Conservation (phyloP, 1,140 invertebrate genomes). For the Proctacanthus coquilletti region DNA sequence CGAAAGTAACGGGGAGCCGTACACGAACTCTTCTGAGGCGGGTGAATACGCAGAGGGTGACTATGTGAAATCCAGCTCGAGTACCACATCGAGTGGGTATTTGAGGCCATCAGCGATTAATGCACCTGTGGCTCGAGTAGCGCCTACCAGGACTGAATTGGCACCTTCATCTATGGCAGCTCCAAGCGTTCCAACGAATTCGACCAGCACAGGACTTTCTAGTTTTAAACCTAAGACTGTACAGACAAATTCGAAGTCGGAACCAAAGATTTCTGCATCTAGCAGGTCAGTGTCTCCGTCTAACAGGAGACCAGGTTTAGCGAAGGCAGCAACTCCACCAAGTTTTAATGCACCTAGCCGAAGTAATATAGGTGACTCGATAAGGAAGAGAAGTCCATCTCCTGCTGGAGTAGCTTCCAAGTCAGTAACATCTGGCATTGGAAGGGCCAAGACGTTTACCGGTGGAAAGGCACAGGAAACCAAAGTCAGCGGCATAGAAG, state of each 20-base stretch:
- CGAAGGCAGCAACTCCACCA: constrained; percentile 5
- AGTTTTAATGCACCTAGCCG: constrained; percentile 7
- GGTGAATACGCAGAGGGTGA: constrained; percentile 31
- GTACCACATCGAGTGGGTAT: constrained; percentile 49
- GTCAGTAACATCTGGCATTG: too few relatives aligned
- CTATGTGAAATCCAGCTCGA: constrained; percentile 36
- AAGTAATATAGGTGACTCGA: constrained; percentile 6
- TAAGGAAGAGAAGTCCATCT: constrained; percentile 7
- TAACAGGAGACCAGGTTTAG: too few relatives aligned
- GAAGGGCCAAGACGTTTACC: too few relatives aligned
- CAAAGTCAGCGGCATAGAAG: too few relatives aligned
- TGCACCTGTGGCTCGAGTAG: constrained; percentile 44
- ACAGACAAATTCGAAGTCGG: neutral
- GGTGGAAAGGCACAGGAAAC: too few relatives aligned
- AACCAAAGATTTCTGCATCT: constrained; percentile 3
- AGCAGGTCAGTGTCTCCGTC: neutral
- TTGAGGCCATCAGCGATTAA: constrained; percentile 52
- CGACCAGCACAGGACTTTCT: constrained; percentile 17
- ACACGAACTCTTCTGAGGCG: constrained; percentile 19
- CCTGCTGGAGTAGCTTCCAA: constrained; percentile 4
- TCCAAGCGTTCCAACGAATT: constrained; percentile 1
- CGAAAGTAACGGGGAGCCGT: constrained; percentile 25
- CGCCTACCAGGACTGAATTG: constrained; percentile 40
- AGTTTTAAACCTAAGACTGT: constrained; percentile 20
- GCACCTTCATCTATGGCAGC: constrained; percentile 9